Evolutionary conservation across 2,888 invertebrate genomes (phyloP).

Genomic region (Cepaea hortensis): DNA sequence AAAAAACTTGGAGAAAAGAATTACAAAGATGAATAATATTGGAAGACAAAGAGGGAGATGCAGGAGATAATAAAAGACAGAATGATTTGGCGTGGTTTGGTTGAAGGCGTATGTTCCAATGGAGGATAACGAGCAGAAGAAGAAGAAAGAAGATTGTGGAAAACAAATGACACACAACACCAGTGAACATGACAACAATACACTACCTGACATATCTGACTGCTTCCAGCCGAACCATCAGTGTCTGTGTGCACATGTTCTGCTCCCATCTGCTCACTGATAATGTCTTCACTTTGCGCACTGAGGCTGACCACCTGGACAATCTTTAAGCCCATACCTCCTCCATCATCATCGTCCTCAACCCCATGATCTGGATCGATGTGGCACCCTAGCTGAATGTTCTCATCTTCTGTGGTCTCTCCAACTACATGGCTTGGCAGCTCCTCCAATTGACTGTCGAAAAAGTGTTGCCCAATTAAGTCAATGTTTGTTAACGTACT

Average conservation of each 20-base stretch:
- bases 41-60: too few species aligned
- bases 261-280: slow-evolving; percentile 18
- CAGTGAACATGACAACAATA: background rate
- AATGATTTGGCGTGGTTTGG: too few species aligned
- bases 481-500: too few species aligned
- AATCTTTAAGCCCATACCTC: slow-evolving; percentile 61
- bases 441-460: background rate
- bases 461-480: background rate
- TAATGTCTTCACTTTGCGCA: slow-evolving; percentile 48
- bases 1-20: too few species aligned
- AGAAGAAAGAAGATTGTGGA: background rate
- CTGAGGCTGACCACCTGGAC: slow-evolving; percentile 66
- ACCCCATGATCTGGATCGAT: background rate
- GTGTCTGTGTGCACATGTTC: slow-evolving; percentile 3
- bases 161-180: background rate
- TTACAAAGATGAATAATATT: too few species aligned
- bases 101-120: too few species aligned
- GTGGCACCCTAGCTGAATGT: background rate
- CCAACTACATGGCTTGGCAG: background rate
- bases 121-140: background rate
- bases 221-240: background rate
- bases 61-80: too few species aligned
- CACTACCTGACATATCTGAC: background rate
- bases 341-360: slow-evolving; percentile 19
- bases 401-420: background rate